Conservation (phyloP, 2,113 vertebrate species). For the Cardinalis cardinalis region DNA sequence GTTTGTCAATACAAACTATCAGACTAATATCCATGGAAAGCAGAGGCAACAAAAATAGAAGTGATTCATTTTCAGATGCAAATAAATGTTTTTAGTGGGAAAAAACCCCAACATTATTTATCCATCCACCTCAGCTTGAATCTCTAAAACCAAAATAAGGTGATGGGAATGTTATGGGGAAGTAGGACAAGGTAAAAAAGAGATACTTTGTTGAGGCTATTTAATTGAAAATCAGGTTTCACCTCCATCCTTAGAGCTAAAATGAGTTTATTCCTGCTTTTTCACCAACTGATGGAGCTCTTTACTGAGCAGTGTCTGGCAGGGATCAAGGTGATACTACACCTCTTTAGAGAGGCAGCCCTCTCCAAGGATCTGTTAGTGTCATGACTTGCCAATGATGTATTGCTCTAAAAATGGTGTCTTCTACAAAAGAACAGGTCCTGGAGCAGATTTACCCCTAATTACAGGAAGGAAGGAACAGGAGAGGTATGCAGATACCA, state of each 20-base stretch:
- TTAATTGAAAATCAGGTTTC: not conserved
- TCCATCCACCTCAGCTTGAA: not conserved
- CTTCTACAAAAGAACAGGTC: constrained; percentile 63
- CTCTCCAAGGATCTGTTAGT: constrained; percentile 33
- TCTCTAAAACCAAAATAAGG: not conserved
- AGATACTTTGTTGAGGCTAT: not conserved
- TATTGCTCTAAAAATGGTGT: constrained; percentile 65
- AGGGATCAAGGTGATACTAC: constrained; percentile 17
- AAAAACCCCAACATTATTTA: not conserved
- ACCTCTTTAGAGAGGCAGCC: not conserved
- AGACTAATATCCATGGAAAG: not conserved
- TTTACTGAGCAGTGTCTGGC: not conserved
- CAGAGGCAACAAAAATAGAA: not conserved
- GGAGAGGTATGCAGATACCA: constrained; percentile 51
- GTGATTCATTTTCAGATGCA: not conserved
- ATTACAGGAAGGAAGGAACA: constrained; percentile 63
- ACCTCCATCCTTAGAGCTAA: not conserved
- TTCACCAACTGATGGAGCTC: constrained; percentile 49
- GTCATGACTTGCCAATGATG: constrained; percentile 67
- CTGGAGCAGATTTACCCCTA: constrained; percentile 68
- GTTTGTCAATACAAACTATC: not conserved
- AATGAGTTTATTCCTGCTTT: not conserved
- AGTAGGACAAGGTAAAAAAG: not conserved
- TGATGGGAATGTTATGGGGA: not conserved
- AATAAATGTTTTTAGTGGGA: not conserved